Evolutionary conservation across 1,140 invertebrate species (phyloP).

Genomic region (Propsilocerus akamusi): DNA sequence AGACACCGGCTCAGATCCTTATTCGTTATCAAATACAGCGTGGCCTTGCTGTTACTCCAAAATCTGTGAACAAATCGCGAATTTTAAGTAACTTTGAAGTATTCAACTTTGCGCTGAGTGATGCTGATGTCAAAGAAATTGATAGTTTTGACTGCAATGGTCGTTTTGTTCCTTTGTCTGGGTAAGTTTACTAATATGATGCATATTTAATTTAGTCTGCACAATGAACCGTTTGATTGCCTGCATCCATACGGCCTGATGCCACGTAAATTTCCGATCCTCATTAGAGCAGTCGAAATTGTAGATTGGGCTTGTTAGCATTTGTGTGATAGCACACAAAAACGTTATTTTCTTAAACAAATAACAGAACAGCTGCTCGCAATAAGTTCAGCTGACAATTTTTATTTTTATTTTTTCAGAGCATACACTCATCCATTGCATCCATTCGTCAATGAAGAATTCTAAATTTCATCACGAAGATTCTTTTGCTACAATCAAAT

Average conservation of each 20-base stretch:
- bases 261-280: neutral
- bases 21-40: constrained; percentile 45
- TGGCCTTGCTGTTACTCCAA: constrained; percentile 38
- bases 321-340: too few relatives aligned
- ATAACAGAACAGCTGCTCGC: constrained; percentile 11
- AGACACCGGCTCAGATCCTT: constrained; percentile 48
- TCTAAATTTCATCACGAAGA: constrained; percentile 8
- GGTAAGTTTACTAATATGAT: constrained; percentile 22
- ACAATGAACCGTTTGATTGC: neutral
- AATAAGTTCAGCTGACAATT: too few relatives aligned
- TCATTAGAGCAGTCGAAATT: neutral
- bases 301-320: too few relatives aligned
- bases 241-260: neutral
- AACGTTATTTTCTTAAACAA: constrained; percentile 8
- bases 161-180: constrained; percentile 23
- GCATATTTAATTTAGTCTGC: neutral
- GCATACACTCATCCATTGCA: too few relatives aligned
- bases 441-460: too few relatives aligned
- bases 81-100: constrained; percentile 51
- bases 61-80: constrained; percentile 42
- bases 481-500: constrained; percentile 14
- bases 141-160: constrained; percentile 29
- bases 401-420: too few relatives aligned
- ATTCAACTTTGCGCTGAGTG: constrained; percentile 45
- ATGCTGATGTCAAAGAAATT: constrained; percentile 30